A percentile compares a stretch with the other conserved stretches of the same genome.
Evolutionary conservation across 2,113 vertebrate species (phyloP).

Genomic region (Geococcyx californianus): DNA sequence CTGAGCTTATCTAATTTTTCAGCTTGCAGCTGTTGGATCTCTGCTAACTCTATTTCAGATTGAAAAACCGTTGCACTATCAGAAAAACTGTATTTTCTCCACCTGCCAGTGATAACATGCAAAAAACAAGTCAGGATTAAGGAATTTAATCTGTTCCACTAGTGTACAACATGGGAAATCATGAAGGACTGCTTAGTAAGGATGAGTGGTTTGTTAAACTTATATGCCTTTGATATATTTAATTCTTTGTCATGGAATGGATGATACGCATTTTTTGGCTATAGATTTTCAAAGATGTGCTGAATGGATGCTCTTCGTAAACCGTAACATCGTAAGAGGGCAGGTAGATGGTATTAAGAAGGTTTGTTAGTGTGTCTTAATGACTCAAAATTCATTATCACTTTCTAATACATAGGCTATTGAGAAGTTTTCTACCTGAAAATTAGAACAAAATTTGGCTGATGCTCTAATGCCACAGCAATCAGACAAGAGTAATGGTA

Average conservation of each 20-base stretch:
- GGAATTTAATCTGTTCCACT: neutral
- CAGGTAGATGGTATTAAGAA: neutral
- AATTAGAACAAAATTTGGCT: neutral
- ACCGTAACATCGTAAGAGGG: neutral
- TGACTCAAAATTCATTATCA: neutral
- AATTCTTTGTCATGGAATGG: neutral
- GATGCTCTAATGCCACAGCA: neutral
- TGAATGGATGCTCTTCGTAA: neutral
- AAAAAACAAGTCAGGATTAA: neutral
- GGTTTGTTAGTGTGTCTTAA: neutral
- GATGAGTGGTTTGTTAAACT: neutral
- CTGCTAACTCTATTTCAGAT: neutral
- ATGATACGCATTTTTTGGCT: neutral
- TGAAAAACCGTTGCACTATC: neutral
- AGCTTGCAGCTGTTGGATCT: neutral
- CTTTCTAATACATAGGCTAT: neutral
- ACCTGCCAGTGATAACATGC: neutral
- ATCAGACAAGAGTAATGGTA: neutral
- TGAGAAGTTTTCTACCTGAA: neutral
- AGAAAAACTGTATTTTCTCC: neutral
- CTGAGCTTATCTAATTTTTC: conserved; percentile 20
- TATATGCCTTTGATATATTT: neutral
- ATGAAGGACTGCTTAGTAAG: neutral
- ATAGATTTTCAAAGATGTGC: neutral
- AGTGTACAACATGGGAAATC: neutral